Conservation (phyloP, 2,888 invertebrate species). For the Sarcophaga subvicina region DNA sequence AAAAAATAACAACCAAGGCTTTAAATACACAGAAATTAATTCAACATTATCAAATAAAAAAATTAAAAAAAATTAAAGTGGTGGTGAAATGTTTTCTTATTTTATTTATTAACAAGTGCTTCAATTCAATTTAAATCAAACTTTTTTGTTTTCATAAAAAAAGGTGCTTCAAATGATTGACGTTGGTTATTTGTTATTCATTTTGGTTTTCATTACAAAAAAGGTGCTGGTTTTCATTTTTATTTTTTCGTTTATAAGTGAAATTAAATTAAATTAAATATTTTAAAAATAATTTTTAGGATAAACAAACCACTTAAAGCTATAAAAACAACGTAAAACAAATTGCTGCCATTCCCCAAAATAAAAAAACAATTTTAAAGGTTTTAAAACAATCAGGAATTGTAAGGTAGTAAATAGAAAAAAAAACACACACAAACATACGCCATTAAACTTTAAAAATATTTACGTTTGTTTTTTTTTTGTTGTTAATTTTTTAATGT, state of each 20-base stretch:
- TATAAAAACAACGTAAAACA: background rate
- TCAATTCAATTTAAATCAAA: background rate
- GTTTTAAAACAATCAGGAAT: slow-evolving; percentile 59
- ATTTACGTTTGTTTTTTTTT: slow-evolving; percentile 70
- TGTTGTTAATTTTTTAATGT: slow-evolving; percentile 53
- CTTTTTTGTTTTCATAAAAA: slow-evolving; percentile 7
- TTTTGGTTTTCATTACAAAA: background rate
- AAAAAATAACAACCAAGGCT: background rate
- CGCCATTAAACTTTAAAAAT: slow-evolving; percentile 72
- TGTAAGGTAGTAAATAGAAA: slow-evolving; percentile 60
- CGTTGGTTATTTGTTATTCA: background rate
- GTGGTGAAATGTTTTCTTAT: background rate
- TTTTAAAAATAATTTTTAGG: background rate
- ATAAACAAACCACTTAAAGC: background rate
- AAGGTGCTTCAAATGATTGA: slow-evolving; percentile 40
- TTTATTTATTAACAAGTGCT: slow-evolving; percentile 34
- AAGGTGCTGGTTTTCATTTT: slow-evolving; percentile 19
- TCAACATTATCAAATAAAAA: slow-evolving; percentile 22
- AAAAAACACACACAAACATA: slow-evolving; percentile 71
- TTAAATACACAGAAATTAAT: slow-evolving; percentile 9
- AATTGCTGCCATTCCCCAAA: slow-evolving; percentile 53
- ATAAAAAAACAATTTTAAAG: background rate
- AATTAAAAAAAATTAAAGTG: slow-evolving; percentile 33
- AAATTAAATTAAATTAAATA: background rate
- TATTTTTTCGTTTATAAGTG: slow-evolving; percentile 37